Percentiles rank a stretch among this genome's conserved stretches.
These are phyloP conservation scores for Balaenoptera acutorostrata DNA, from an alignment of 2,113 vertebrate genomes.

Conservation along the genomic window DNA sequence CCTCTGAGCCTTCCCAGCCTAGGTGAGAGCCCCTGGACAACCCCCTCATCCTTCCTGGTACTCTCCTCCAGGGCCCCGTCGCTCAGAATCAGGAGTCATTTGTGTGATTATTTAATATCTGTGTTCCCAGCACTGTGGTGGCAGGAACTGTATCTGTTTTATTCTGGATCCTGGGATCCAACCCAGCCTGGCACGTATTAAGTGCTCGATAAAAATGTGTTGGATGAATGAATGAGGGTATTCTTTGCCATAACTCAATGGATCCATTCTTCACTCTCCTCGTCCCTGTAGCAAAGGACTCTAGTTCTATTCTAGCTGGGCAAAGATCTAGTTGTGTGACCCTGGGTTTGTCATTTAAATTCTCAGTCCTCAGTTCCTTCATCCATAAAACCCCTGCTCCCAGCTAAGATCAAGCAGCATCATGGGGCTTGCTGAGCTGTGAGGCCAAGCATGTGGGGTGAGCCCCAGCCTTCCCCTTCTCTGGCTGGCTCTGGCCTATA, in stretches of 20 bases:
- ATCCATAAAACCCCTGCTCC: neutral
- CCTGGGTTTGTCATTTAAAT: neutral
- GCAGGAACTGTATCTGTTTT: neutral
- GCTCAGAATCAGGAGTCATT: neutral
- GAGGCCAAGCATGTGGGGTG: accelerated
- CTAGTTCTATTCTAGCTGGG: neutral
- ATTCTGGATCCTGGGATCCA: neutral
- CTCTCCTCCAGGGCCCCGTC: neutral
- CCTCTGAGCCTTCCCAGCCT: too few species aligned
- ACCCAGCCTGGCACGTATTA: neutral
- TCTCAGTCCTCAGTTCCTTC: neutral
- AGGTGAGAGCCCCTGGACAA: neutral
- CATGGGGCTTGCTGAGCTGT: neutral
- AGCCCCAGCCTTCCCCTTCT: neutral
- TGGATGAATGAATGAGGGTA: neutral
- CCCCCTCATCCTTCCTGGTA: too few species aligned
- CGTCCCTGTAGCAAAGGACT: neutral
- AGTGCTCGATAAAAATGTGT: neutral
- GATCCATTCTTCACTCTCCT: neutral
- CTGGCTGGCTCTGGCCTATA: neutral
- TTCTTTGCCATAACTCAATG: neutral
- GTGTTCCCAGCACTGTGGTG: too few species aligned
- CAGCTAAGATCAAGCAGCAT: neutral
- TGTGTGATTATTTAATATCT: neutral
- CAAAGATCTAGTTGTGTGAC: neutral